Percentiles rank a stretch among this genome's conserved stretches.
Conservation (phyloP, 2,113 vertebrate species). For the Rhea pennata region DNA sequence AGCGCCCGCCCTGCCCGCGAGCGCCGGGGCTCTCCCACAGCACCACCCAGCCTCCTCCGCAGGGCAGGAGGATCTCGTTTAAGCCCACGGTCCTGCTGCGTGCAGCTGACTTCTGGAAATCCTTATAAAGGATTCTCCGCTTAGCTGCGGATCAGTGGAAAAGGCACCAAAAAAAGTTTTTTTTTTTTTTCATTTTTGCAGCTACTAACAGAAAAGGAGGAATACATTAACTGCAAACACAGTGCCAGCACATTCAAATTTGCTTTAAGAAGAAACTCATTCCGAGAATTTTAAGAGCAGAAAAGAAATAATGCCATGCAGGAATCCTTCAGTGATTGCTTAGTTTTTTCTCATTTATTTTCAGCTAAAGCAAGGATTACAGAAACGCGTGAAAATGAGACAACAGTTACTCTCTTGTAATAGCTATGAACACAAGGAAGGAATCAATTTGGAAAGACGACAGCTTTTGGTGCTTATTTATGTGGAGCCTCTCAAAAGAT, state of each 20-base stretch:
- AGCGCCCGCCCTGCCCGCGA: rapidly evolving
- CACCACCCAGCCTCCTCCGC: neutral
- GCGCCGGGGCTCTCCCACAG: too few relatives aligned
- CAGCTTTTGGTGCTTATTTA: neutral
- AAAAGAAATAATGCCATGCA: neutral
- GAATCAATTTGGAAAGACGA: neutral
- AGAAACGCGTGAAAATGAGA: neutral
- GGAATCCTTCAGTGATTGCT: neutral
- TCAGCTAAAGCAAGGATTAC: neutral
- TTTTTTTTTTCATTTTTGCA: neutral
- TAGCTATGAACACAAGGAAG: neutral
- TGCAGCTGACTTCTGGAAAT: neutral
- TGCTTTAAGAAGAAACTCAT: neutral
- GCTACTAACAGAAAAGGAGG: neutral
- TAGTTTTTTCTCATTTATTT: neutral
- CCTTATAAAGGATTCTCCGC: neutral
- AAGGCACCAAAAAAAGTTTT: neutral
- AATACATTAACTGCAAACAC: neutral
- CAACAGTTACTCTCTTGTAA: neutral
- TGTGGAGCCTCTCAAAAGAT: neutral
- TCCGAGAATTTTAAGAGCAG: neutral
- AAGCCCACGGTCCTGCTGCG: neutral
- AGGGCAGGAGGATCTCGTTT: neutral
- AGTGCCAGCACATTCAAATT: neutral
- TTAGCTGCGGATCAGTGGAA: neutral